Evolutionary conservation across 2,888 invertebrate genomes (phyloP), one percentile per base, ranked within the genome.

Genomic region (Drosophila mimica): DNA sequence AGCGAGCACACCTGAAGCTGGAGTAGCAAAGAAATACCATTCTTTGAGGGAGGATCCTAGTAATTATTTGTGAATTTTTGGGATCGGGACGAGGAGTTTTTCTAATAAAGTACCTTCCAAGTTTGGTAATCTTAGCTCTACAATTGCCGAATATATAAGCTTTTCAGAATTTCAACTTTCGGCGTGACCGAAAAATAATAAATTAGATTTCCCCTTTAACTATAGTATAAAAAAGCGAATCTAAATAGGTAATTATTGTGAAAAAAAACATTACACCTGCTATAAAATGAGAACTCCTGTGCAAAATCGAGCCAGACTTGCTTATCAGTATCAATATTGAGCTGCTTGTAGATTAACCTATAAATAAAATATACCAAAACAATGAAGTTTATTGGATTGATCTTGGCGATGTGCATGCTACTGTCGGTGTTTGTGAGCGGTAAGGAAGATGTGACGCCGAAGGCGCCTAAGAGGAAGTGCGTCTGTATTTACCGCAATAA

Each of bases 401-500:
- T 88, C 0, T 38, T 88, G 87, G 83, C 70, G 30, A 34, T 84
- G 62, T 88, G 77, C 58, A 80, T 85, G 38, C 25, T 79, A 2
- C 28, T 91, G 68, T 77, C 53, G 0, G 77, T 57, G 34, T 83
- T 31, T 59, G 81, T 43, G 31, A 75, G 15, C 20, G 74, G 66
- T 11, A 69, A 82, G 2, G 40, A 28, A 17, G 61, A 57, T 8
- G 46, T 43, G 8, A 28, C 38, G 4, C 8, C 31, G 11, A 30
- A 20, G 4, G 0, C 15, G 0, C 11, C 43, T 0, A 56, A 15
- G 1, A 8, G 0, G 0, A 9, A 72, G 3, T 92, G 92, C 11
- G 82, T 91, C 4, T 92, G 92, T 59, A 87, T 86, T 34, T 7
- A 7, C 20, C 84, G 92, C 11, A 88, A 85, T 40, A 82, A 88